phyloP scores from a whole-genome alignment of 2,888 invertebrate species.

The Hyposoter dolosus region DNA sequence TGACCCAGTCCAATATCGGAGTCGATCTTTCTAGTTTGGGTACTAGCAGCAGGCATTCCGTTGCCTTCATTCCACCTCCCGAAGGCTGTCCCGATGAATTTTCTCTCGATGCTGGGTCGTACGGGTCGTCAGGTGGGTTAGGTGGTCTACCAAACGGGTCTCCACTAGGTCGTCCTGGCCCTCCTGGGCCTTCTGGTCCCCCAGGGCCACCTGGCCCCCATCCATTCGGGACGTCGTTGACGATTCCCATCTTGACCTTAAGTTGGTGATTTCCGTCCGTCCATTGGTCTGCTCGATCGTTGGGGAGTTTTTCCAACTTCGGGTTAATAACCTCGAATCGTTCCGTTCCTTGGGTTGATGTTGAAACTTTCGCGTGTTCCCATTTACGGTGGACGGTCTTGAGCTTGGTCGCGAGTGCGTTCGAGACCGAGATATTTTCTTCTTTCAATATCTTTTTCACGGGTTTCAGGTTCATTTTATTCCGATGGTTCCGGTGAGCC shows the following conservation, averaged over 20 bases:
- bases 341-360: background rate
- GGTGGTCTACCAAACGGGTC: background rate
- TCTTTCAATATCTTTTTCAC: conserved; percentile 9
- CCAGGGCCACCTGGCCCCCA: background rate
- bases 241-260: conserved; percentile 8
- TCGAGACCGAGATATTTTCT: background rate
- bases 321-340: background rate
- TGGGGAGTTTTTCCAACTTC: background rate
- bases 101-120: background rate
- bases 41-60: conserved; percentile 19
- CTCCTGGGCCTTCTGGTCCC: background rate
- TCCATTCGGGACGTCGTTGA: background rate
- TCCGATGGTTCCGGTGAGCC: conserved; percentile 12
- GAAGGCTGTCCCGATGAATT: background rate
- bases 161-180: background rate
- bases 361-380: background rate
- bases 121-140: conserved; percentile 16
- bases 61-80: conserved; percentile 11
- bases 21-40: conserved; percentile 21
- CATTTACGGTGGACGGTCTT: conserved; percentile 15
- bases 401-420: background rate
- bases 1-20: conserved; percentile 28
- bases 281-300: background rate
- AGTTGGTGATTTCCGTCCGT: conserved; percentile 1
- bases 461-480: conserved; percentile 3